Evolutionary conservation across 1,140 invertebrate species (phyloP).

Genomic region (Lepidurus apus): DNA sequence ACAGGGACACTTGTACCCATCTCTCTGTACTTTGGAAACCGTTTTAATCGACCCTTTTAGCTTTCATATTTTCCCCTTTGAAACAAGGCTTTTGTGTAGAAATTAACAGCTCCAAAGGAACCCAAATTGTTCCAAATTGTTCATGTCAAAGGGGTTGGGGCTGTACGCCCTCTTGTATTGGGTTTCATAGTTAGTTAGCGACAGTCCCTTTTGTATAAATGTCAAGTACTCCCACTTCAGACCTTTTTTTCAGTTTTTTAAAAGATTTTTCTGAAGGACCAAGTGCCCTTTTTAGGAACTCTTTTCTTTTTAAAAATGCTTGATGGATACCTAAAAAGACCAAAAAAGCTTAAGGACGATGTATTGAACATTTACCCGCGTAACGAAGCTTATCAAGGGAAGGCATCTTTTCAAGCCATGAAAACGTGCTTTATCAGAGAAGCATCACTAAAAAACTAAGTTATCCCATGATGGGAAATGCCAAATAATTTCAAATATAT

Average conservation of each 20-base stretch:
- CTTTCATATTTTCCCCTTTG: not conserved
- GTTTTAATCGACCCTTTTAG: not conserved
- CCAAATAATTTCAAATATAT: not conserved
- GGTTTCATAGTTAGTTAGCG: not conserved
- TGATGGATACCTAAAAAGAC: not conserved
- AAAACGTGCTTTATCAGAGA: constrained; percentile 5
- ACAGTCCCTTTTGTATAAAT: not conserved
- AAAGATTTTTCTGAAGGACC: not conserved
- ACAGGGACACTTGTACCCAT: not conserved
- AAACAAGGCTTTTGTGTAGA: not conserved
- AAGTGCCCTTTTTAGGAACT: not conserved
- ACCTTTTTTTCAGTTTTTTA: not conserved
- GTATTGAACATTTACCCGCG: not conserved
- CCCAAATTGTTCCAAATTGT: too few relatives aligned
- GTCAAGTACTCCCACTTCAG: not conserved
- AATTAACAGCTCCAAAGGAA: not conserved
- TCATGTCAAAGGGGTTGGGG: too few relatives aligned
- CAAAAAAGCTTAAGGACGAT: not conserved
- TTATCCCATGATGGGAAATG: constrained; percentile 10
- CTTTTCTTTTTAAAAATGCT: not conserved
- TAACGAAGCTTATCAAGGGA: not conserved
- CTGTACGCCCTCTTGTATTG: not conserved
- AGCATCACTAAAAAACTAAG: constrained; percentile 5
- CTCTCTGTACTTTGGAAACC: not conserved
- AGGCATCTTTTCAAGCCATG: not conserved